Conservation (phyloP, 2,113 vertebrate species). For the Pipa parva region DNA sequence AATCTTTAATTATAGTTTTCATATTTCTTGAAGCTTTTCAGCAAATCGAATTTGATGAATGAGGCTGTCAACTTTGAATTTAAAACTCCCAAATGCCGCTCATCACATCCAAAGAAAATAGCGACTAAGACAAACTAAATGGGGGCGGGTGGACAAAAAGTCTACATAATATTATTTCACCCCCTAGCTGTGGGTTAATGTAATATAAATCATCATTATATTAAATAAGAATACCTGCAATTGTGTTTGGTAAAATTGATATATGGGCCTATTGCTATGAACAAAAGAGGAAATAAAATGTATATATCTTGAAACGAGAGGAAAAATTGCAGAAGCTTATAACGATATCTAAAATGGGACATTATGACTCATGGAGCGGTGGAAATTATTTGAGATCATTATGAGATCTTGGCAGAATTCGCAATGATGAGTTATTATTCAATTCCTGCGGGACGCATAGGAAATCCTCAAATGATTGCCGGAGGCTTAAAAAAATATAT, state of each 20-base stretch:
- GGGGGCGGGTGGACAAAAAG: background rate
- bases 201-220: too few relatives aligned
- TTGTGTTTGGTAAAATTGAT: too few relatives aligned
- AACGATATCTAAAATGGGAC: background rate
- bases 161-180: too few relatives aligned
- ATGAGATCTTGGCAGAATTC: constrained; percentile 19
- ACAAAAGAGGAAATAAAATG: too few relatives aligned
- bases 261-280: too few relatives aligned
- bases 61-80: constrained; percentile 15
- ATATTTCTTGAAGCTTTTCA: constrained; percentile 23
- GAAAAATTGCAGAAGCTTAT: background rate
- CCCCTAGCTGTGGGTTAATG: too few relatives aligned
- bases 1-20: constrained; percentile 41
- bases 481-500: constrained; percentile 34
- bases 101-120: constrained; percentile 33
- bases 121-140: constrained; percentile 8
- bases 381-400: constrained; percentile 35
- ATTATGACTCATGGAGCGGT: constrained; percentile 26
- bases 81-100: constrained; percentile 26
- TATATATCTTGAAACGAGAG: too few relatives aligned
- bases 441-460: constrained; percentile 30
- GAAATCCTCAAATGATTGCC: constrained; percentile 39
- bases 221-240: too few relatives aligned
- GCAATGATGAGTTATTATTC: constrained; percentile 27
- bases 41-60: constrained; percentile 26